Evolutionary conservation across 2,797 vertebrate genomes (phyloP), one percentile per base, ranked within the genome.

Genomic region (Choloepus didactylus): DNA sequence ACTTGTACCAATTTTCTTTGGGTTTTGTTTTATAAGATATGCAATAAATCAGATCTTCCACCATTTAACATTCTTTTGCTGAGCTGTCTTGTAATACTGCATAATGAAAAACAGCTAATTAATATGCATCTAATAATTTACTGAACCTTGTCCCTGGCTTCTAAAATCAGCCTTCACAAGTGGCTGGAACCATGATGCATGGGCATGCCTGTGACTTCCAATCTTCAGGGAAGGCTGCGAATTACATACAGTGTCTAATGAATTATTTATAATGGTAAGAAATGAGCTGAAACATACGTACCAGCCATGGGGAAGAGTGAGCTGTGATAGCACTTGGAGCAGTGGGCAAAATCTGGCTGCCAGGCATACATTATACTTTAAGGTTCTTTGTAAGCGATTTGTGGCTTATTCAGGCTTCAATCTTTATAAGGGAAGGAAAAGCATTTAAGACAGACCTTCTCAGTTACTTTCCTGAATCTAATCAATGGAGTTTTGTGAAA

Each of bases 251-350:
- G 76, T 41, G 3, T 82, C 67, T 94, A 93, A 96, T 95, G 77
- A 96, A 89, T 97, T 97, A 97, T 98, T 89, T 59, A 89, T 91
- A 94, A 11, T 6, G n/a, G 60, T 77, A 93, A 94, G 70, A 92
- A 96, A 62, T 81, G 77, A 93, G 54, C 77, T 91, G 69, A 88
- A 85, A 95, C 89, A 44, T 64, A 60, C 67, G 31, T 70, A 54
- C 9, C 81, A 96, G 59, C 59, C 76, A 73, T 35, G 67, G 41
- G 31, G 72, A 97, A 96, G 84, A 94, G 51, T 49, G 77, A 92
- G 76, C 54, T 4, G 0, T 67, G 73, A 95, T 25, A 83, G 29
- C 38, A 87, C 41, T 91, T 73, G 10, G 75, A 95, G 25, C 70
- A 66, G 19, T 44, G 56, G 80, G 54, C 18, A 27, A 88, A 81